These are phyloP conservation scores for Turnix velox DNA, from an alignment of 2,113 vertebrate species.

Conservation along the genomic window DNA sequence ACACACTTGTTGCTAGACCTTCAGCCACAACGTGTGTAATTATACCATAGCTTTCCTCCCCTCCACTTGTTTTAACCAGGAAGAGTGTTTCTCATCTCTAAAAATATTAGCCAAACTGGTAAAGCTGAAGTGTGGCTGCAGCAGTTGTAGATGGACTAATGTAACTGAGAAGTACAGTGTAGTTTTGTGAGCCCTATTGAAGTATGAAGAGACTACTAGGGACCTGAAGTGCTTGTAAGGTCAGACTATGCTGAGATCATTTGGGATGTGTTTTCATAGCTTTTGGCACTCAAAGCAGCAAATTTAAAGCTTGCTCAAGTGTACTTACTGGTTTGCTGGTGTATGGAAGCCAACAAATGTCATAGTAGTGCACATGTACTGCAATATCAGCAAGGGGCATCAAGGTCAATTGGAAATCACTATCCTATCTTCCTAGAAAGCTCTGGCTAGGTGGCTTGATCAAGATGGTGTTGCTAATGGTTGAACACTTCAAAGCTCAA, in stretches of 20 bases:
- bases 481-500: neutral
- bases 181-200: neutral
- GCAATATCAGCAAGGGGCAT: neutral
- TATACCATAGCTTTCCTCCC: neutral
- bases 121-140: too few species aligned
- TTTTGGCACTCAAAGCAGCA: neutral
- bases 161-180: neutral
- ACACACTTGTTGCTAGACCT: neutral
- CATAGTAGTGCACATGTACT: neutral
- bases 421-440: constrained; percentile 41
- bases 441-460: neutral
- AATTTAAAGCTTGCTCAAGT: neutral
- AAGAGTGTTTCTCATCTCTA: too few species aligned
- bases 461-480: neutral
- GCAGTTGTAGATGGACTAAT: neutral
- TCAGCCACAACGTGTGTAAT: too few species aligned
- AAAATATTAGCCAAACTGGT: too few species aligned
- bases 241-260: neutral
- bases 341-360: neutral
- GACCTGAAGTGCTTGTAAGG: neutral
- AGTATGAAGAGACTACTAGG: neutral
- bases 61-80: neutral
- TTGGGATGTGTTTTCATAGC: neutral
- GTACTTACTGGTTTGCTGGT: neutral
- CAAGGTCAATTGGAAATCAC: neutral